Percentiles rank a stretch among this genome's conserved stretches.
Conservation (phyloP, 2,888 invertebrate genomes). For the Ellobium chinense region DNA sequence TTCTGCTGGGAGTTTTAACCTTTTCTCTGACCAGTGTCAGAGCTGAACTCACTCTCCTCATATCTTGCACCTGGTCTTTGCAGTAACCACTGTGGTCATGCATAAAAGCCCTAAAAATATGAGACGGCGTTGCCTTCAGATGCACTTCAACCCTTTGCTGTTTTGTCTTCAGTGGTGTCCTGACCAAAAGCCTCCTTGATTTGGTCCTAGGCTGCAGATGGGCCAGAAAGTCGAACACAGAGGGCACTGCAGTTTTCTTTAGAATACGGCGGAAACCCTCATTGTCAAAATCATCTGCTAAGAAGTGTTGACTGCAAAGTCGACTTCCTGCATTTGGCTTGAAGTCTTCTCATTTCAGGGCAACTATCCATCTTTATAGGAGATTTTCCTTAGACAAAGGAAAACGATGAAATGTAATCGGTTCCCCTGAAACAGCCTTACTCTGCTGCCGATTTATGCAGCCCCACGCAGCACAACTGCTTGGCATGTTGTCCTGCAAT, state of each 20-base stretch:
- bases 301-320: background rate
- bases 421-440: background rate
- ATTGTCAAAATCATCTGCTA: background rate
- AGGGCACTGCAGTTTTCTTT: background rate
- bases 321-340: background rate
- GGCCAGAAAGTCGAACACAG: background rate
- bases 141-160: background rate
- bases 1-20: background rate
- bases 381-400: background rate
- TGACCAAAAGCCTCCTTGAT: background rate
- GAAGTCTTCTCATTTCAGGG: background rate
- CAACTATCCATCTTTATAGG: background rate
- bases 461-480: background rate
- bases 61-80: background rate
- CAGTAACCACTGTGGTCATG: background rate
- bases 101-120: background rate
- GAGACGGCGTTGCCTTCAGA: background rate
- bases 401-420: background rate
- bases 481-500: background rate
- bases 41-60: background rate
- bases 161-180: background rate
- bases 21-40: background rate
- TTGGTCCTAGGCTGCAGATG: constrained; percentile 4
- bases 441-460: background rate
- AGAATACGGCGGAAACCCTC: background rate